These are phyloP conservation scores for Heterochromis multidens DNA, from an alignment of 2,113 vertebrate species.

Conservation along the genomic window DNA sequence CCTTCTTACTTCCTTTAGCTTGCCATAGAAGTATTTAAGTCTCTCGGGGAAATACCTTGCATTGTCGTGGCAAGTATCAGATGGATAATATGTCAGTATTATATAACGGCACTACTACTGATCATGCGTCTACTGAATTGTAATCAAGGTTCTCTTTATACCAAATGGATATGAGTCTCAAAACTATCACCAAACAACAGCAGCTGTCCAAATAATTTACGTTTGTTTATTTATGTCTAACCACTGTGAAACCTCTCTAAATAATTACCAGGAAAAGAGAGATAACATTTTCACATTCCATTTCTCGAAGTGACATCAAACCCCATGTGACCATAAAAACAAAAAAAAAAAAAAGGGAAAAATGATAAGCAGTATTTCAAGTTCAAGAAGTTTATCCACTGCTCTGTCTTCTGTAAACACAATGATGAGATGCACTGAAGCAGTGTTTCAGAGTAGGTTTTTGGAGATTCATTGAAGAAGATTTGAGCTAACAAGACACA, in stretches of 20 bases:
- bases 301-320: background rate
- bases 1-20: background rate
- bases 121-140: background rate
- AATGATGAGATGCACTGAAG: background rate
- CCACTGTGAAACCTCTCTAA: background rate
- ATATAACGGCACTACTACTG: background rate
- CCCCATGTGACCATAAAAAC: background rate
- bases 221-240: background rate
- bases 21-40: background rate
- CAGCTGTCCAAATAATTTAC: background rate
- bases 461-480: background rate
- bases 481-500: background rate
- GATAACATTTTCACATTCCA: background rate
- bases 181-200: too few relatives aligned
- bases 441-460: background rate
- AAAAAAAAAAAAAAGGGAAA: background rate
- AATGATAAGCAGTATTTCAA: background rate
- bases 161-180: background rate
- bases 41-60: background rate
- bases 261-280: background rate
- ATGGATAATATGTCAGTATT: background rate
- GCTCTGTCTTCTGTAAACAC: background rate
- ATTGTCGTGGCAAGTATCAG: background rate
- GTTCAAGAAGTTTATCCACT: background rate
- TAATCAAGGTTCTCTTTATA: background rate